Conservation (phyloP, 2,888 invertebrate genomes). For the Caenorhabditis uteleia region DNA sequence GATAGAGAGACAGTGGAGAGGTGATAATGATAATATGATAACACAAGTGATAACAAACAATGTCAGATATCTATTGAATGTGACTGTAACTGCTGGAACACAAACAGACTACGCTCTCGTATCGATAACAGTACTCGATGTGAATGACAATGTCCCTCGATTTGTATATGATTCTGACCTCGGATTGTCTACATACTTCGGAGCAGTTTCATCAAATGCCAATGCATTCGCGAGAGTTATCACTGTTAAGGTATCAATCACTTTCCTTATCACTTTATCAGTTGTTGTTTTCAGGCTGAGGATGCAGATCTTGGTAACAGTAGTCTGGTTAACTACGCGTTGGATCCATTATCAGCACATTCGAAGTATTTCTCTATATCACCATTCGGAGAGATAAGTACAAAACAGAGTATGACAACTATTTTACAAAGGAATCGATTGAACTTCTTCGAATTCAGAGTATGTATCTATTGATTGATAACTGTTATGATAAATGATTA, state of each 20-base stretch:
- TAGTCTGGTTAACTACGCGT: conserved; percentile 81
- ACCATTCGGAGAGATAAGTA: conserved; percentile 59
- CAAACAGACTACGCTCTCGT: conserved; percentile 64
- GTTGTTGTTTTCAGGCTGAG: too few relatives aligned
- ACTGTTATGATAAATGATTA: not conserved
- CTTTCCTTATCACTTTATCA: not conserved
- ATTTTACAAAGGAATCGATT: conserved; percentile 51
- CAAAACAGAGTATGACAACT: conserved; percentile 60
- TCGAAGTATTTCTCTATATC: conserved; percentile 65
- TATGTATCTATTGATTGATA: conserved; percentile 13
- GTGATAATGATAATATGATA: conserved; percentile 7
- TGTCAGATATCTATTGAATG: conserved; percentile 66
- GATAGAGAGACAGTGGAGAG: conserved; percentile 67
- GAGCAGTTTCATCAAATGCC: conserved; percentile 59
- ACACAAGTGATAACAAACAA: conserved; percentile 20
- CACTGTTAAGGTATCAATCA: conserved; percentile 54
- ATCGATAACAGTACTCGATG: conserved; percentile 75
- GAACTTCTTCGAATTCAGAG: conserved; percentile 58
- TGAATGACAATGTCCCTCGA: conserved; percentile 91
- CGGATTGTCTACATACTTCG: conserved; percentile 59
- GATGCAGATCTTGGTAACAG: conserved; percentile 86
- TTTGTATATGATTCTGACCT: conserved; percentile 76
- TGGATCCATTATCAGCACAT: conserved; percentile 71
- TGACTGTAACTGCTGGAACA: conserved; percentile 62
- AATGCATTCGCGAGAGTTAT: conserved; percentile 55